Conservation (phyloP, 2,797 vertebrate species). For the Liasis olivaceus region DNA sequence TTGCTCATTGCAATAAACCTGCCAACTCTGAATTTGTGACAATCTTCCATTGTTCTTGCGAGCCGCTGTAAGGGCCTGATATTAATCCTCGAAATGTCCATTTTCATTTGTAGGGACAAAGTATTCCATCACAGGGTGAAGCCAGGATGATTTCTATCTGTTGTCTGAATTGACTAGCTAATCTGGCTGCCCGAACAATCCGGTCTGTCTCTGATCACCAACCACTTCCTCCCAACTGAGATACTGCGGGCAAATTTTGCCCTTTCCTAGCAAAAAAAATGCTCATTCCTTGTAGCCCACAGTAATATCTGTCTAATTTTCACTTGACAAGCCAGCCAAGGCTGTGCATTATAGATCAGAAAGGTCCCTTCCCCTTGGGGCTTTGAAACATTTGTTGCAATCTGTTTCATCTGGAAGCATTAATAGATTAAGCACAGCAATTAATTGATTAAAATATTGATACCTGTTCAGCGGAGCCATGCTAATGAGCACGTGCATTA, state of each 20-base stretch:
- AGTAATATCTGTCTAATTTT: neutral
- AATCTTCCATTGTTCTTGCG: neutral
- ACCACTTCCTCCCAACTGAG: too few species aligned
- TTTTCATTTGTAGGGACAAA: neutral
- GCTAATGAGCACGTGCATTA: neutral
- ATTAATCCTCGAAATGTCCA: neutral
- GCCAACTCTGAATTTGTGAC: neutral
- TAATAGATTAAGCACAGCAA: neutral
- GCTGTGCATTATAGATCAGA: neutral
- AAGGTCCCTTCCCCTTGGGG: neutral
- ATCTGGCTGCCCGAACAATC: neutral
- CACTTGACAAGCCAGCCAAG: neutral
- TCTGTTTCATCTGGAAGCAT: neutral
- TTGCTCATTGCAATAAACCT: neutral
- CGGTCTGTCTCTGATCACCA: too few species aligned
- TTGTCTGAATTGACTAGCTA: neutral
- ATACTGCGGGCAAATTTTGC: neutral
- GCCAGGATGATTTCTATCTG: neutral
- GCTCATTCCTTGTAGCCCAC: too few species aligned
- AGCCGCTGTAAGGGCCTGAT: neutral
- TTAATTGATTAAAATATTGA: slow-evolving; percentile 19
- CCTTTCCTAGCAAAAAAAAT: neutral
- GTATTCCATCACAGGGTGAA: neutral
- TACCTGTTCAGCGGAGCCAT: neutral
- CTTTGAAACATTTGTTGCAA: neutral